These are phyloP conservation scores for Myocastor coypus DNA, from an alignment of 2,113 vertebrate species.

Conservation along the genomic window DNA sequence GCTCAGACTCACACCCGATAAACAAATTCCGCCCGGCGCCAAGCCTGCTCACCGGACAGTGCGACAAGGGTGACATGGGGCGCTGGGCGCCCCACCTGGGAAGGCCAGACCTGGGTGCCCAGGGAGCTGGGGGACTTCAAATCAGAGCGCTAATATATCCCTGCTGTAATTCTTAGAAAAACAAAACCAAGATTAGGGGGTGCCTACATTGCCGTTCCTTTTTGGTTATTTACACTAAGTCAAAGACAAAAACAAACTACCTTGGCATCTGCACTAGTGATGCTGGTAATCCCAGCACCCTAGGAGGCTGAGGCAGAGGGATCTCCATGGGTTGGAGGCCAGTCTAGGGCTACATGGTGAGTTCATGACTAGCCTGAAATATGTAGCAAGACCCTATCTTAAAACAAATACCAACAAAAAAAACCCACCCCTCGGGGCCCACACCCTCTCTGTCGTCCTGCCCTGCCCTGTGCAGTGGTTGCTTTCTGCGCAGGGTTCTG, in stretches of 20 bases:
- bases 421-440: not conserved
- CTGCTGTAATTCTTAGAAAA: not conserved
- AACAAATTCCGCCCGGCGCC: constrained; percentile 80
- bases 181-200: not conserved
- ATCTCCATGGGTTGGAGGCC: not conserved
- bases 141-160: not conserved
- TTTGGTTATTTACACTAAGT: not conserved
- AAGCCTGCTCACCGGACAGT: not conserved
- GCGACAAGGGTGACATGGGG: not conserved
- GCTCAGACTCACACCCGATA: constrained; percentile 70
- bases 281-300: not conserved
- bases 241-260: not conserved
- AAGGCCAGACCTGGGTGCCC: not conserved
- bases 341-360: not conserved
- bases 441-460: not conserved
- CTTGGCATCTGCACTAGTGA: not conserved
- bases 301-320: not conserved
- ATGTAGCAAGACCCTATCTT: not conserved
- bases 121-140: not conserved
- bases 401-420: not conserved
- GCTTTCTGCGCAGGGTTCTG: not conserved
- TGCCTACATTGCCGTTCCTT: not conserved
- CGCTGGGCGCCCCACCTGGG: not conserved
- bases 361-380: not conserved
- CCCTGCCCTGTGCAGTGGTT: not conserved